These are phyloP conservation scores for Phocoena phocoena DNA, from an alignment of 2,113 vertebrate genomes.

Conservation along the genomic window DNA sequence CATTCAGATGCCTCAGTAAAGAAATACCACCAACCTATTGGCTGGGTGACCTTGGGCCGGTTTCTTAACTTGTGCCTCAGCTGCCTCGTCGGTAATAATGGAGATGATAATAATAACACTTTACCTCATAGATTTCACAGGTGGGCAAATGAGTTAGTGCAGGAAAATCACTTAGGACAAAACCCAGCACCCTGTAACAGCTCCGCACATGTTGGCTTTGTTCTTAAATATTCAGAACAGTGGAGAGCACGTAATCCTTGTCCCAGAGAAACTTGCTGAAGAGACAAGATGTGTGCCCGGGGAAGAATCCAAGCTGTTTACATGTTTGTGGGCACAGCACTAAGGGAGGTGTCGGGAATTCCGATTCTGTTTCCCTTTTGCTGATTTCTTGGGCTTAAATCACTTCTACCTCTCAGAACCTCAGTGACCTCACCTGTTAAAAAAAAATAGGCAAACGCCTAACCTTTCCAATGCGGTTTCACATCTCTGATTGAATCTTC, in stretches of 20 bases:
- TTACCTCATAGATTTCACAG: not conserved
- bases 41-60: no score
- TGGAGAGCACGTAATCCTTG: not conserved
- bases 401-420: not conserved
- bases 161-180: not conserved
- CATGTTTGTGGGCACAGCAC: not conserved
- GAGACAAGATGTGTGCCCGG: not conserved
- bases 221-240: not conserved
- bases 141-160: not conserved
- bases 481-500: not conserved
- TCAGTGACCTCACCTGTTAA: not conserved
- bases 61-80: not conserved
- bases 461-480: rapidly evolving
- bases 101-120: not conserved
- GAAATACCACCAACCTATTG: not conserved
- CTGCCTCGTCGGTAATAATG: not conserved
- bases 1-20: not conserved
- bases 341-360: not conserved
- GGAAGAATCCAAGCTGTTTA: not conserved
- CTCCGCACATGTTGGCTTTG: not conserved
- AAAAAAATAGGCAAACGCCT: not conserved
- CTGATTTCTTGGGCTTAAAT: not conserved
- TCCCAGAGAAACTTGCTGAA: not conserved
- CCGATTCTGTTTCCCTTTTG: not conserved
- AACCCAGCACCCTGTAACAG: not conserved